These are phyloP conservation scores for Terrapene triunguis DNA, from an alignment of 2,113 vertebrate genomes.

Conservation along the genomic window DNA sequence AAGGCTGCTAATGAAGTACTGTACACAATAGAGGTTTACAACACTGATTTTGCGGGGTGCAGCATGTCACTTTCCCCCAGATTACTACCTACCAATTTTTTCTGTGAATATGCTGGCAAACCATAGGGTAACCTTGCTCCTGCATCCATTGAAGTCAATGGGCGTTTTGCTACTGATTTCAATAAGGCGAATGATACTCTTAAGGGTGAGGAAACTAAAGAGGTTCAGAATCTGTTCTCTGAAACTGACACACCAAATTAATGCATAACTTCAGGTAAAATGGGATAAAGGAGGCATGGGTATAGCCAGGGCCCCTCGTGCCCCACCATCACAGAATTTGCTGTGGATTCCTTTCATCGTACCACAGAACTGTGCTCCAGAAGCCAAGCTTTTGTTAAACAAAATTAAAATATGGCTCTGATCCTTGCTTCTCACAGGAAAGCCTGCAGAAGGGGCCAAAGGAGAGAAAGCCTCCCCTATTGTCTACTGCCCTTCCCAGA, in stretches of 20 bases:
- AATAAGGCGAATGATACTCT: neutral
- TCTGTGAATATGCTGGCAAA: neutral
- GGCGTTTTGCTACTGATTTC: neutral
- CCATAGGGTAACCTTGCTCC: neutral
- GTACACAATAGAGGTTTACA: accelerated
- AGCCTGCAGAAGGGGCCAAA: neutral
- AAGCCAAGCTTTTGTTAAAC: conserved; percentile 1
- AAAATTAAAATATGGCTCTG: neutral
- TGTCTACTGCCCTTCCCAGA: neutral
- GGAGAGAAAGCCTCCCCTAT: neutral
- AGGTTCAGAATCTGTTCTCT: neutral
- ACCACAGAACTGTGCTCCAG: neutral
- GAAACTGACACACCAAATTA: neutral
- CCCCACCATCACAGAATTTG: neutral
- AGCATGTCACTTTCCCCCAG: neutral
- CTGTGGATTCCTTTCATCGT: neutral
- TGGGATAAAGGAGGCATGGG: neutral
- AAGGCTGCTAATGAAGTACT: neutral
- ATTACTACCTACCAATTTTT: neutral
- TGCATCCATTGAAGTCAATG: neutral
- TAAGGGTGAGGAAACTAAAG: neutral
- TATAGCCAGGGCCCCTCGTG: neutral
- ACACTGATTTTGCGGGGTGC: neutral
- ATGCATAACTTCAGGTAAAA: neutral
- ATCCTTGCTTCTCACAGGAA: neutral